These are phyloP conservation scores for Folsomia candida DNA, from an alignment of 2,888 invertebrate genomes.

Conservation along the genomic window DNA sequence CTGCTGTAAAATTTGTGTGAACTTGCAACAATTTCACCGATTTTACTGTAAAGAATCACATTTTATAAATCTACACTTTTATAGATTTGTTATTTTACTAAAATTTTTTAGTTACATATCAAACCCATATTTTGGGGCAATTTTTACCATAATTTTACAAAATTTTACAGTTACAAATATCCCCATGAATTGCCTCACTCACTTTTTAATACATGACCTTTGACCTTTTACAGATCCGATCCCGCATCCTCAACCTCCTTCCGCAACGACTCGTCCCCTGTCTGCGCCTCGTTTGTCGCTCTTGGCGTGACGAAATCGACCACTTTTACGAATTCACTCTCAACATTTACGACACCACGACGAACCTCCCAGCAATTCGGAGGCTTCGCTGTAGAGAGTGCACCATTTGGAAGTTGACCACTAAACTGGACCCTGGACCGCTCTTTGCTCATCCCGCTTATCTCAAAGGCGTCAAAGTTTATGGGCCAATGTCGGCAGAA, in stretches of 20 bases:
- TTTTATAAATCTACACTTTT: neutral
- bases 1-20: too few relatives aligned
- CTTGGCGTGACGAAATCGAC: conserved; percentile 41
- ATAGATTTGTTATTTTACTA: too few relatives aligned
- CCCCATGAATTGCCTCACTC: too few relatives aligned
- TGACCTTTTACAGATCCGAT: conserved; percentile 32
- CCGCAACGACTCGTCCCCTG: conserved; percentile 33
- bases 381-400: conserved; percentile 38
- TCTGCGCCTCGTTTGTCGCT: conserved; percentile 33
- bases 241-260: conserved; percentile 40
- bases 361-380: conserved; percentile 30
- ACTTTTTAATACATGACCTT: too few relatives aligned
- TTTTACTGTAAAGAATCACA: neutral
- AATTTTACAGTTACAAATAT: too few relatives aligned
- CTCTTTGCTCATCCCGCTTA: conserved; percentile 41
- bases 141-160: too few relatives aligned
- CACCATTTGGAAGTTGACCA: conserved; percentile 44
- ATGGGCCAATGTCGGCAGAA: conserved; percentile 39
- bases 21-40: too few relatives aligned
- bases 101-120: too few relatives aligned
- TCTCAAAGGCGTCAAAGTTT: conserved; percentile 40
- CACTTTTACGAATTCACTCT: conserved; percentile 41
- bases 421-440: conserved; percentile 24
- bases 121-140: too few relatives aligned
- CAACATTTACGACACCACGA: conserved; percentile 42